A percentile compares a stretch with the other conserved stretches of the same genome.
These are phyloP conservation scores for Cantharis nigra DNA, from an alignment of 2,888 invertebrate genomes.

Conservation along the genomic window DNA sequence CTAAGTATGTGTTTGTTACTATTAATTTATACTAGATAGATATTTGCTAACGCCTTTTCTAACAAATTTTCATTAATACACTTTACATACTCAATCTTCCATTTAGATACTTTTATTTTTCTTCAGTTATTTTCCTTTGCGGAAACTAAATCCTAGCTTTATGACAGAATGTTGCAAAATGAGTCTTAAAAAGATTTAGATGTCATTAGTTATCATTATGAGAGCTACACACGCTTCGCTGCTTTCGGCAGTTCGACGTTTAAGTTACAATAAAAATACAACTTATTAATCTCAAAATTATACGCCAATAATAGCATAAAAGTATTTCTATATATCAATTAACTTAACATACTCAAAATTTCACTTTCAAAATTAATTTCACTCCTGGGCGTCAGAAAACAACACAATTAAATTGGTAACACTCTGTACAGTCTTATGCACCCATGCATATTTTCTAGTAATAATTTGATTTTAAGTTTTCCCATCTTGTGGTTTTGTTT, in stretches of 20 bases:
- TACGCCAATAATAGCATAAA: background rate
- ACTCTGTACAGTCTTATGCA: background rate
- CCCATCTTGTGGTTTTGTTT: background rate
- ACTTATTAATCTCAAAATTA: background rate
- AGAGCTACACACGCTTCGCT: constrained; percentile 7
- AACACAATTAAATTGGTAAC: background rate
- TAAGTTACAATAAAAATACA: background rate
- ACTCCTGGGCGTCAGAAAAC: background rate
- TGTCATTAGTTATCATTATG: constrained; percentile 44
- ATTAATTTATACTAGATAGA: constrained; percentile 3
- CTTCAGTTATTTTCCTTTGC: background rate
- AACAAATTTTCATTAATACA: background rate
- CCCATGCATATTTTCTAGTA: background rate
- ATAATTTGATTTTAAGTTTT: background rate
- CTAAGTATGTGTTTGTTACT: constrained; percentile 12
- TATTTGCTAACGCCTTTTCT: background rate
- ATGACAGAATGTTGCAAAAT: constrained; percentile 36
- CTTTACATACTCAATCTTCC: background rate
- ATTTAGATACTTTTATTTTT: background rate
- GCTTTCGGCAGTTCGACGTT: background rate
- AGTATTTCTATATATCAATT: background rate
- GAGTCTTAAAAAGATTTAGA: constrained; percentile 39
- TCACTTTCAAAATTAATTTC: background rate
- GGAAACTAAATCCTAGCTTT: background rate
- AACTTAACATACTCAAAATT: background rate